Evolutionary conservation across 2,113 vertebrate species (phyloP).

Genomic region (Rutilus rutilus): DNA sequence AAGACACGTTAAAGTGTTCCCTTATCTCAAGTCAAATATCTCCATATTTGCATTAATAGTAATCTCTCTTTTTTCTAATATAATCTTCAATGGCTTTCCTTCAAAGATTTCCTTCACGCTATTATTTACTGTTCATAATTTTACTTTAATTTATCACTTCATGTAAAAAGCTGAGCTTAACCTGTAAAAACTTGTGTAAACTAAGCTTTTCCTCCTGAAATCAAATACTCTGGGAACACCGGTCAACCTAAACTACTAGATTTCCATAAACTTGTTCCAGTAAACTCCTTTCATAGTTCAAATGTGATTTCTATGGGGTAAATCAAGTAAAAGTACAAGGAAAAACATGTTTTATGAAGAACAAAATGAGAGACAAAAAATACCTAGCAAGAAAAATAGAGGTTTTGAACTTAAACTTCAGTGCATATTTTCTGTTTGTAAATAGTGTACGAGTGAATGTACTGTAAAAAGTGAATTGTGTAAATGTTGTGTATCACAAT

Average conservation of each 20-base stretch:
- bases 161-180: not conserved
- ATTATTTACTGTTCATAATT: not conserved
- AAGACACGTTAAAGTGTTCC: conserved; percentile 11
- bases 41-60: not conserved
- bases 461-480: not conserved
- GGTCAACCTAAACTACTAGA: not conserved
- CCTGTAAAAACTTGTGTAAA: not conserved
- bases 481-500: not conserved
- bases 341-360: not conserved
- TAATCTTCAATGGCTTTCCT: not conserved
- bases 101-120: not conserved
- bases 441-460: not conserved
- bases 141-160: not conserved
- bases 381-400: no score
- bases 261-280: no score
- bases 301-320: not conserved
- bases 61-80: not conserved
- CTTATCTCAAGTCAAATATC: conserved; percentile 4
- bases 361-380: not conserved
- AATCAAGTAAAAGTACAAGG: not conserved
- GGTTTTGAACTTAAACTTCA: not conserved
- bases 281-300: not conserved
- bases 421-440: not conserved
- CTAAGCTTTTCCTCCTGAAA: not conserved
- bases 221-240: conserved; percentile 25